Evolutionary conservation across 92 coral and sea anemone species (phyloP), one percentile per base, ranked within the genome.

Genomic region (Phenganax stokvisi): DNA sequence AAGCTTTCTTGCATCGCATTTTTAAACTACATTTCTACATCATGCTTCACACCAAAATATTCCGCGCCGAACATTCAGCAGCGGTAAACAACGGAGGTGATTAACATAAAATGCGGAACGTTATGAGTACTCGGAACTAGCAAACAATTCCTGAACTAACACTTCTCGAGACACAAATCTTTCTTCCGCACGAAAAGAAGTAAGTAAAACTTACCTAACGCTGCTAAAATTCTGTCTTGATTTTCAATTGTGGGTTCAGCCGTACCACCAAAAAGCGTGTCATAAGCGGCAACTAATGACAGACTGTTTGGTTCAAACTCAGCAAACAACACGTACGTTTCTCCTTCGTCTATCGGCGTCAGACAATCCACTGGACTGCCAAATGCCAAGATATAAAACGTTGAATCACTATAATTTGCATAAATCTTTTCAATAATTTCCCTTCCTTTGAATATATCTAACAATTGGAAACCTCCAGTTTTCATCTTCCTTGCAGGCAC

Each of bases 391-490:
- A 96, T 92, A 47, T 85, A 88, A 60, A 92, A 90, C 1, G 82
- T 76, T 12, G 92, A 87, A 52, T 86, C 87, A 10, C 87, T 89
- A 64, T 85, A 82, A 77, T 57, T 83, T 70, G 86, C 85, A 68
- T 92, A 83, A 8, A 96, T 90, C 55, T 90, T 91, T 51, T 90
- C 87, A 52, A 89, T 85, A 44, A 96, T 87, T 20, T 87, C 72
- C 47, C 87, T 80, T 51, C 99, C 99, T 74, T 96, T 96, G 11
- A 92, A 84, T 57, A 96, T 83, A 58, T 89, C 81, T 80, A 85
- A 30, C 17, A 96, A 84, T 80, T 92, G 87, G 80, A 96, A 93
- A 57, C 92, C 91, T 4, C 94, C 99, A 9, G 92, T 91, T 62
- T 92, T 82, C 7, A 84, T 85, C 12, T n/a, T 13, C 20, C 70